These are phyloP conservation scores for Brachystomella parvula DNA, from an alignment of 1,140 invertebrate species.

Conservation along the genomic window DNA sequence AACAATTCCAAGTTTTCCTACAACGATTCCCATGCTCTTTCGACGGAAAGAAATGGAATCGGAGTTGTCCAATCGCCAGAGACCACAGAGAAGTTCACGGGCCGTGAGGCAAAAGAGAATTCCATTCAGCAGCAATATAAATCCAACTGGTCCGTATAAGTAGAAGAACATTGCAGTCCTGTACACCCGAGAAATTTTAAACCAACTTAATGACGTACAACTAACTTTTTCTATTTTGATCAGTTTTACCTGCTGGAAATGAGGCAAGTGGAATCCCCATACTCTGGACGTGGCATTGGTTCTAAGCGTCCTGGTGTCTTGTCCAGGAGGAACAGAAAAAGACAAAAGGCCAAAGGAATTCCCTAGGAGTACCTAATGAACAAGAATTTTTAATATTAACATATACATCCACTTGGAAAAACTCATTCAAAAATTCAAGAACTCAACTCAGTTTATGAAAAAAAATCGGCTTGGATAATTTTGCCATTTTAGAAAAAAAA, in stretches of 20 bases:
- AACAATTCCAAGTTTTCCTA: constrained; percentile 35
- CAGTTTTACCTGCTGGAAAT: constrained; percentile 37
- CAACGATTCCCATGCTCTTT: constrained; percentile 37
- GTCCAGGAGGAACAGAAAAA: constrained; percentile 31
- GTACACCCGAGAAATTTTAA: neutral
- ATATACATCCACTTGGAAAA: no score
- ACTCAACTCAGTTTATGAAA: no score
- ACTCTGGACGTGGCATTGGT: constrained; percentile 31
- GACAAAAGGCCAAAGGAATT: constrained; percentile 33
- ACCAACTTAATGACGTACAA: neutral
- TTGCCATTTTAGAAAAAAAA: no score
- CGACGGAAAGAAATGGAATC: constrained; percentile 35
- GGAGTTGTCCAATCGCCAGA: constrained; percentile 65
- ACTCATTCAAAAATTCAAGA: no score
- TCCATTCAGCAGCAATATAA: constrained; percentile 64
- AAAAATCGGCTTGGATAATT: no score
- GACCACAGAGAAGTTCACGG: constrained; percentile 70
- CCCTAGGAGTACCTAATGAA: constrained; percentile 35
- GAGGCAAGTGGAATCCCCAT: constrained; percentile 28
- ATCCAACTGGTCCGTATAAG: constrained; percentile 70
- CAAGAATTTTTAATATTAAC: neutral
- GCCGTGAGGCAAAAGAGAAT: constrained; percentile 69
- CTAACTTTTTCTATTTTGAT: no score
- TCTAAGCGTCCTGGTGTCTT: constrained; percentile 24
- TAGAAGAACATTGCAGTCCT: constrained; percentile 52